Conservation (phyloP, 1,140 invertebrate species). For the Brachionus plicatilis region DNA sequence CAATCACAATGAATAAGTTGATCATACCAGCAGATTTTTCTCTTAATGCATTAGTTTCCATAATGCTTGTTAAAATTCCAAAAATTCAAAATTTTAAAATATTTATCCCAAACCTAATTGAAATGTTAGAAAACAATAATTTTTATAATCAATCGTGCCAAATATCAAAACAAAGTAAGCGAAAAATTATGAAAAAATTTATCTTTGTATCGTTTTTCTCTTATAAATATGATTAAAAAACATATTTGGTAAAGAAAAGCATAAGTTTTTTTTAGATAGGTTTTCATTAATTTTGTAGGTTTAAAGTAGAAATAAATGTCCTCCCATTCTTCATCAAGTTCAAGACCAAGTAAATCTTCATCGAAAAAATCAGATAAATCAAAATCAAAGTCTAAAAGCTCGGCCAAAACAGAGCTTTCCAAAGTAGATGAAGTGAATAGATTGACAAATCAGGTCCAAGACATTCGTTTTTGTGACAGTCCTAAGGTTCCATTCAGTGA, state of each 20-base stretch:
- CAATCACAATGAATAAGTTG: background rate
- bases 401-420: background rate
- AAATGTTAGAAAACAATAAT: slow-evolving; percentile 11
- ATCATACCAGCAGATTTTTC: background rate
- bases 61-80: background rate
- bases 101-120: background rate
- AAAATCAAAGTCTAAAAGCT: background rate
- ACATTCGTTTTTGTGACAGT: slow-evolving; percentile 1
- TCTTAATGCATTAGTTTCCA: background rate
- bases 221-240: slow-evolving; percentile 30
- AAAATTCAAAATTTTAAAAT: background rate
- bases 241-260: background rate
- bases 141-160: background rate
- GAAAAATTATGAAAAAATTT: background rate
- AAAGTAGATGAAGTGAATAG: background rate
- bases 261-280: background rate
- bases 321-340: background rate
- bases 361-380: background rate
- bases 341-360: background rate
- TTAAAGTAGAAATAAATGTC: background rate
- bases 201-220: background rate
- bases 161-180: background rate
- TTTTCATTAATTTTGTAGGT: background rate
- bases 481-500: background rate
- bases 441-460: background rate